Evolutionary conservation across 2,797 vertebrate genomes (phyloP).

Genomic region (Prionace glauca): DNA sequence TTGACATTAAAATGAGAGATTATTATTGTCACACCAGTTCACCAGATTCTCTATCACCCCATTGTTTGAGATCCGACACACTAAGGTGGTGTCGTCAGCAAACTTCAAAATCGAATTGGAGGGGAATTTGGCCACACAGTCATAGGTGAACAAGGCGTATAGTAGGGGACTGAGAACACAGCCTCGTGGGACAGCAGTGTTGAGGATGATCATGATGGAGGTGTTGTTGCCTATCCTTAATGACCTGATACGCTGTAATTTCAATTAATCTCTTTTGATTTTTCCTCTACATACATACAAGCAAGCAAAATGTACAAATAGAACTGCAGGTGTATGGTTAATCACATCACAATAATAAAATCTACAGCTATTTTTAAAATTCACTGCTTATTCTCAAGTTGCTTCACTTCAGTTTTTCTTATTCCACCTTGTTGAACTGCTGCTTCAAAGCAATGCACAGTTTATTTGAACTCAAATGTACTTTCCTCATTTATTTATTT

Average conservation of each 20-base stretch:
- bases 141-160: too few relatives aligned
- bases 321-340: not conserved
- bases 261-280: not conserved
- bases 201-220: too few relatives aligned
- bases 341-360: not conserved
- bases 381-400: not conserved
- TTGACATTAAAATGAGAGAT: too few relatives aligned
- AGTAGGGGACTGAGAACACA: too few relatives aligned
- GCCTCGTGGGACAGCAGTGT: too few relatives aligned
- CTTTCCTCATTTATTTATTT: not conserved
- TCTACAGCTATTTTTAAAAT: not conserved
- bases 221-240: too few relatives aligned
- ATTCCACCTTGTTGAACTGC: not conserved
- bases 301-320: not conserved
- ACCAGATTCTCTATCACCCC: too few relatives aligned
- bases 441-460: not conserved
- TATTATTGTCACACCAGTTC: too few relatives aligned
- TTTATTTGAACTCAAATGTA: not conserved
- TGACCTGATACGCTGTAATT: not conserved
- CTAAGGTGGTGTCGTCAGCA: too few relatives aligned
- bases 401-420: not conserved
- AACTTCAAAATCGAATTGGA: too few relatives aligned
- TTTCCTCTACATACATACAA: not conserved
- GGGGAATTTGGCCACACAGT: too few relatives aligned
- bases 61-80: too few relatives aligned